These are phyloP conservation scores for Atherinomorus stipes DNA, from an alignment of 2,113 vertebrate species.

Conservation along the genomic window DNA sequence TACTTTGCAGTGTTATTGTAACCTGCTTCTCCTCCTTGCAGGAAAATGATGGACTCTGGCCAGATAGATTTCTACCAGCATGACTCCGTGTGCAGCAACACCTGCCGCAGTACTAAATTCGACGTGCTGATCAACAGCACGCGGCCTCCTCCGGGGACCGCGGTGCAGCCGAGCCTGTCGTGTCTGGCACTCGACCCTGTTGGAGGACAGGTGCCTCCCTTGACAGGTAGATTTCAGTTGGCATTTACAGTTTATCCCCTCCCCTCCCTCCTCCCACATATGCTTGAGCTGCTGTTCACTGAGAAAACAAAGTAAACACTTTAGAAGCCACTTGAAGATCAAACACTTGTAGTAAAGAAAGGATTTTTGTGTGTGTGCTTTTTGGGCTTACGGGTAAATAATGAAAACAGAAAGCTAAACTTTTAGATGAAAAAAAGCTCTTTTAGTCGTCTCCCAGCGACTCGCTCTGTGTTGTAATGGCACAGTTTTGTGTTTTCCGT, in stretches of 20 bases:
- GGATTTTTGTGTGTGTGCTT: too few relatives aligned
- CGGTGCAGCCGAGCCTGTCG: slow-evolving; percentile 84
- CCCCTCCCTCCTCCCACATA: slow-evolving; percentile 25
- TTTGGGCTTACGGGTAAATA: neutral
- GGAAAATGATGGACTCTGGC: slow-evolving; percentile 98
- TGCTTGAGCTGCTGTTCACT: slow-evolving; percentile 31
- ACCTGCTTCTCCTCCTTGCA: slow-evolving; percentile 62
- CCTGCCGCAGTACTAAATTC: slow-evolving; percentile 95
- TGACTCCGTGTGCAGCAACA: slow-evolving; percentile 94
- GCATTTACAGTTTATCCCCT: slow-evolving; percentile 24
- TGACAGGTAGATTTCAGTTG: slow-evolving; percentile 71
- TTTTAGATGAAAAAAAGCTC: neutral
- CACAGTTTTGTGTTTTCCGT: neutral
- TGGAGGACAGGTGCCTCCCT: slow-evolving; percentile 71
- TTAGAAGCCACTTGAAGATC: slow-evolving; percentile 13
- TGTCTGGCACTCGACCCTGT: slow-evolving; percentile 67
- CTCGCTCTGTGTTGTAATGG: neutral
- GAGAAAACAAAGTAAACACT: slow-evolving; percentile 4
- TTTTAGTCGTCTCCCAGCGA: neutral
- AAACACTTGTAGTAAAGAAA: slow-evolving; percentile 13
- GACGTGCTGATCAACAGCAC: slow-evolving; percentile 92
- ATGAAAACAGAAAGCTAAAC: neutral
- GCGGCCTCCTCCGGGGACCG: slow-evolving; percentile 84
- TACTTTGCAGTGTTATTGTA: slow-evolving; percentile 17
- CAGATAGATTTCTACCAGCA: slow-evolving; percentile 98